Percentiles rank a stretch among this genome's conserved stretches.
These are phyloP conservation scores for Aix galericulata DNA, from an alignment of 2,113 vertebrate species.

Conservation along the genomic window DNA sequence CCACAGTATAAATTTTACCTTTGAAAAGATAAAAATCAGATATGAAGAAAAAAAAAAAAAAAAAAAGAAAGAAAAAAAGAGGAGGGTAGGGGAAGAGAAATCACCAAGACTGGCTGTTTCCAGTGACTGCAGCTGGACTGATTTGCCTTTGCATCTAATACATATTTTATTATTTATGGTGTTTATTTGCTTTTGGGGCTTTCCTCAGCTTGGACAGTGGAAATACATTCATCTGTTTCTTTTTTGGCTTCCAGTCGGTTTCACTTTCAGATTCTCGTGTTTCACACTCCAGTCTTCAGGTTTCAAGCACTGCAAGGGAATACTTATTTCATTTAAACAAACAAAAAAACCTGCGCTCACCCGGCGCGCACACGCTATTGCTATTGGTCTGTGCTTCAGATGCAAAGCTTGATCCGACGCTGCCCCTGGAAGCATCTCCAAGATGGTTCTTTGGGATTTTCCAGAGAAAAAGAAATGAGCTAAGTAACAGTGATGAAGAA, in stretches of 20 bases:
- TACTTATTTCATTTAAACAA: slow-evolving; percentile 20
- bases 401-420: background rate
- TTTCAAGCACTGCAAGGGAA: slow-evolving; percentile 19
- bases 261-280: slow-evolving; percentile 64
- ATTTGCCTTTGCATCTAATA: background rate
- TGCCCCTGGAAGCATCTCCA: background rate
- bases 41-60: background rate
- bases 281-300: slow-evolving; percentile 32
- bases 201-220: background rate
- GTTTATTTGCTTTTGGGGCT: background rate
- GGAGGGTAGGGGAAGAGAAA: background rate
- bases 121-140: background rate
- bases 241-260: slow-evolving; percentile 41
- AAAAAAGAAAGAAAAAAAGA: background rate
- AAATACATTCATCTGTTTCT: background rate
- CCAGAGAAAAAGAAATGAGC: background rate
- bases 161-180: background rate
- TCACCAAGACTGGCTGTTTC: background rate
- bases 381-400: background rate
- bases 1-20: background rate
- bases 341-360: background rate
- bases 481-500: background rate
- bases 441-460: background rate
- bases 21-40: background rate
- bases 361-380: background rate